Conservation (phyloP, 2,797 vertebrate genomes). For the Silurus lanzhouensis region DNA sequence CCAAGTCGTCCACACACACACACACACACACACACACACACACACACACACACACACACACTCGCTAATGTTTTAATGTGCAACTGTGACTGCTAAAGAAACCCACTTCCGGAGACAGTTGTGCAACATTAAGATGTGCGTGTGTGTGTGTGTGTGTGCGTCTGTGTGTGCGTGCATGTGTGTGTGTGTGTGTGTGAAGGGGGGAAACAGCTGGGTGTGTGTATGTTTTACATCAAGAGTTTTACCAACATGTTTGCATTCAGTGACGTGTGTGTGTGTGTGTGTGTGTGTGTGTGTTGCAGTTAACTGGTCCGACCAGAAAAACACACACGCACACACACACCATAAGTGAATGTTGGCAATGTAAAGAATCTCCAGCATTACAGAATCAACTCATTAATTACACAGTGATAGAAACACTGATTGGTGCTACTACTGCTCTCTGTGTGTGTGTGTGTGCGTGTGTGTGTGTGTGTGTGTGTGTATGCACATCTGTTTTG, state of each 20-base stretch:
- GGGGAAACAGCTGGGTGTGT: constrained; percentile 1
- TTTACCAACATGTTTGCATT: neutral
- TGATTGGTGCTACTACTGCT: neutral
- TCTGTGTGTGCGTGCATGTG: neutral
- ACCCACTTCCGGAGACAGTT: constrained; percentile 8
- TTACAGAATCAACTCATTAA: neutral
- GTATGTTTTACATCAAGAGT: neutral
- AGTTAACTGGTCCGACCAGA: neutral
- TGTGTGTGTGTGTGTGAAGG: neutral
- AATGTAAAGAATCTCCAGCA: neutral
- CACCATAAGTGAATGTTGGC: neutral
- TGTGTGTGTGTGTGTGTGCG: neutral
- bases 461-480: constrained; percentile 2
- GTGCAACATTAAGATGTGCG: neutral
- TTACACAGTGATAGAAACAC: neutral
- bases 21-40: neutral
- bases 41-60: neutral
- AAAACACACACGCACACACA: neutral
- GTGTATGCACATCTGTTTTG: neutral
- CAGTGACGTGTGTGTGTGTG: neutral
- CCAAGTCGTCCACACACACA: neutral
- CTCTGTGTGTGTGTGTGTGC: too few species aligned
- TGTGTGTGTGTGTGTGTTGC: too few species aligned
- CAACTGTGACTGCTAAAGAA: neutral
- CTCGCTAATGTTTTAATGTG: neutral